phyloP scores from a whole-genome alignment of 1,140 invertebrate genomes.

The Cyclina sinensis region DNA sequence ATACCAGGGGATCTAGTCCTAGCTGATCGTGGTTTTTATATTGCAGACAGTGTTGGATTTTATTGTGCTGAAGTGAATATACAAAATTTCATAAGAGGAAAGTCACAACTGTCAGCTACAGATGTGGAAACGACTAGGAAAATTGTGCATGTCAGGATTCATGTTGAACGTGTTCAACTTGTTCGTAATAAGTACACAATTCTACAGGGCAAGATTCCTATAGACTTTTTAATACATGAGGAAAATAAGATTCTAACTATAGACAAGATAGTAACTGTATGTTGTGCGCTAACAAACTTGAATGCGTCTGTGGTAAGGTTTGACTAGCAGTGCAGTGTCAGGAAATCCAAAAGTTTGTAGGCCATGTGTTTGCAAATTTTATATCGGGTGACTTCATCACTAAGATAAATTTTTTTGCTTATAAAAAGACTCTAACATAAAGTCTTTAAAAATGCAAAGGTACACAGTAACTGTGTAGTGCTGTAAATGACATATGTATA shows the following conservation, averaged over 20 bases:
- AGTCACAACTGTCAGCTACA: background rate
- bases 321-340: no score
- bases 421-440: no score
- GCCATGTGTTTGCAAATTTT: no score
- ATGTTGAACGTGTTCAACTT: slow-evolving; percentile 70
- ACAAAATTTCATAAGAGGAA: slow-evolving; percentile 39
- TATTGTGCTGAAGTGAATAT: slow-evolving; percentile 50
- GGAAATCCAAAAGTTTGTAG: no score
- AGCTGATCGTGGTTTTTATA: slow-evolving; percentile 55
- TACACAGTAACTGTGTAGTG: no score
- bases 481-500: no score
- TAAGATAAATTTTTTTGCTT: no score
- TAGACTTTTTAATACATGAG: slow-evolving; percentile 60
- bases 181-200: slow-evolving; percentile 71
- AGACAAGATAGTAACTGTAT: slow-evolving; percentile 67
- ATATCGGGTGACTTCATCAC: no score
- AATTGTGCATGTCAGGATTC: slow-evolving; percentile 55
- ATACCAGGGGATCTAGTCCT: slow-evolving; percentile 52
- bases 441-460: no score
- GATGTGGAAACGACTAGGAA: slow-evolving; percentile 51
- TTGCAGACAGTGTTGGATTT: no score
- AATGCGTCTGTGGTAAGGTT: slow-evolving; percentile 65
- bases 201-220: slow-evolving; percentile 63
- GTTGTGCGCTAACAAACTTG: slow-evolving; percentile 64
- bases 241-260: slow-evolving; percentile 46